These are phyloP conservation scores for Girardia tigrina DNA, from an alignment of 2,888 invertebrate genomes.

Conservation along the genomic window DNA sequence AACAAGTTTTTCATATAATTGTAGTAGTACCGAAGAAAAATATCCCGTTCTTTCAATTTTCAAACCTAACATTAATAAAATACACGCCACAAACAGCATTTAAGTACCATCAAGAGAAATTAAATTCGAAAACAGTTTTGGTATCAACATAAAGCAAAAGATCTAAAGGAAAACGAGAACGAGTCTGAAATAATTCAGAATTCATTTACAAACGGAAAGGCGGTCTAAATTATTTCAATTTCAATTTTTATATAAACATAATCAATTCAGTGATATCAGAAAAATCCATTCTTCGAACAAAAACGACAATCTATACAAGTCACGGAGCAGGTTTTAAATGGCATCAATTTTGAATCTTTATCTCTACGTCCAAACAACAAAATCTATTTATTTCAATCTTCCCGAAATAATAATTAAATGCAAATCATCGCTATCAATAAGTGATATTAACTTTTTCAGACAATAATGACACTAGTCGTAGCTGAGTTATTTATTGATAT, in stretches of 20 bases:
- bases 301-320: not conserved
- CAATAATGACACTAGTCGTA: too few relatives aligned
- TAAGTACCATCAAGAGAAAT: not conserved
- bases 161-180: too few relatives aligned
- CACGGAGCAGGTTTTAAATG: not conserved
- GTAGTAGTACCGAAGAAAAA: constrained; percentile 3
- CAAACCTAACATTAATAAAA: not conserved
- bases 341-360: constrained; percentile 1
- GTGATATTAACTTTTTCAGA: too few relatives aligned
- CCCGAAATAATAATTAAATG: too few relatives aligned
- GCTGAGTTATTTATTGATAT: too few relatives aligned
- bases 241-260: not conserved
- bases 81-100: not conserved
- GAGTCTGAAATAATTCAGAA: too few relatives aligned
- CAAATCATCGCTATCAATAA: too few relatives aligned
- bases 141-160: not conserved
- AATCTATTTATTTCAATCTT: too few relatives aligned
- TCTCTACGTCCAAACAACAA: not conserved
- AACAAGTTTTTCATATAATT: constrained; percentile 24
- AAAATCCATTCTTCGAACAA: not conserved
- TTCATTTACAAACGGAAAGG: constrained; percentile 1
- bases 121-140: not conserved
- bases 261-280: not conserved
- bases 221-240: not conserved
- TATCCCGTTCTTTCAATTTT: not conserved